Evolutionary conservation across 2,113 vertebrate genomes (phyloP), one percentile per base, ranked within the genome.

Genomic region (Microtus ochrogaster): DNA sequence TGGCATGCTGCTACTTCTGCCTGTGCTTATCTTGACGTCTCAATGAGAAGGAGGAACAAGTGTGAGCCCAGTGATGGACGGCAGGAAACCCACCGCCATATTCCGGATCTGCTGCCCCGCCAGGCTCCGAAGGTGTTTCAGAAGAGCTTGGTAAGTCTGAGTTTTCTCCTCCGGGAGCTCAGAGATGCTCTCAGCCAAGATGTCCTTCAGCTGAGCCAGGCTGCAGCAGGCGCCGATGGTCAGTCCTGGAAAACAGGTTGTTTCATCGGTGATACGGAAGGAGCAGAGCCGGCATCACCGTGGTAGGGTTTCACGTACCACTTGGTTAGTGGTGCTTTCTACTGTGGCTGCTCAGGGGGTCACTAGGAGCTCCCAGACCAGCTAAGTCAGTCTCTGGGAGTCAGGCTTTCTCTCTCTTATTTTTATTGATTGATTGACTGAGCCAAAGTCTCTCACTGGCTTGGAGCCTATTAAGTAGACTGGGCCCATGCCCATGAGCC

Each of bases 61-160:
- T 1, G 0, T 2, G 85, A 39, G 74, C 11, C 65, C 9, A 4
- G 3, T 11, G 85, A 76, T 1, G 10, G 26, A 47, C 21, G n/a
- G 0, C 24, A 9, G 36, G 88, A 95, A 36, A 98, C 98, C 0
- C 95, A 99, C 99, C 0, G 99, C 99, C 89, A 99, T 97, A 4
- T 99, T 99, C 36, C 99, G 98, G 96, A 99, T 99, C 98, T 99
- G 99, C 96, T 98, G 98, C 94, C 99, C 99, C 0, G 98, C 99
- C 89, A 99, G 92, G 39, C 97, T 98, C 24, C 90, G 94, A 96
- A 99, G 98, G 95, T 99, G 99, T 74, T 98, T 98, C 94, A 98
- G 96, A 63, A 99, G 97, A 21, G 99, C 98, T 70, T 39, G 78
- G 97, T 98, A 98, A 0, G 98, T 98, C 92, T 98, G 99, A 0